Conservation (phyloP, 1,140 invertebrate genomes). For the Drosophila pseudoobscura region DNA sequence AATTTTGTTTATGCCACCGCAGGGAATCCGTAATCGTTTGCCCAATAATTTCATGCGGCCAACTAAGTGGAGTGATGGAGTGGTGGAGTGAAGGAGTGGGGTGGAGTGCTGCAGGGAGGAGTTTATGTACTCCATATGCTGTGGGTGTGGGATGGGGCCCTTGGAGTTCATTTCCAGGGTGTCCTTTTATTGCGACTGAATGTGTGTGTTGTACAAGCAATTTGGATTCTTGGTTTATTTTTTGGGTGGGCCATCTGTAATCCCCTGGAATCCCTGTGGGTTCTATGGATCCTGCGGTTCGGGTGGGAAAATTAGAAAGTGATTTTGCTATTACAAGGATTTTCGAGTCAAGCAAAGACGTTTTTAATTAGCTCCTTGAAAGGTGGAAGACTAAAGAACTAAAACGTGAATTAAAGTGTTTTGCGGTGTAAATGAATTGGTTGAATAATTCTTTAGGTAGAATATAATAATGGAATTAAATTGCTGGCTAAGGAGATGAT, state of each 20-base stretch:
- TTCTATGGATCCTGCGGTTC: conserved; percentile 16
- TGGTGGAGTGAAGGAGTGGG: background rate
- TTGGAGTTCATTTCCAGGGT: conserved; percentile 27
- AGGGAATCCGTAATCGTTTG: conserved; percentile 78
- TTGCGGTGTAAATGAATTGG: no score
- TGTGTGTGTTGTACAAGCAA: conserved; percentile 37
- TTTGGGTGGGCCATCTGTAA: background rate
- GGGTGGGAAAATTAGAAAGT: background rate
- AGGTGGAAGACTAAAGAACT: background rate
- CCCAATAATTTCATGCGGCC: conserved; percentile 72
- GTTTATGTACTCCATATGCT: conserved; percentile 15
- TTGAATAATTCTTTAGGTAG: no score
- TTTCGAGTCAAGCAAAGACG: background rate
- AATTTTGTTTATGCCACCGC: conserved; percentile 81
- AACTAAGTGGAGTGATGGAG: conserved; percentile 14
- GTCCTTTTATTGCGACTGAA: conserved; percentile 15
- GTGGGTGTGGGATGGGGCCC: background rate
- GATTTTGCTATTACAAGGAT: conserved; percentile 14
- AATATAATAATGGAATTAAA: background rate
- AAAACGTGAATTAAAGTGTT: no score
- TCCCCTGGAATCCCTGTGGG: conserved; percentile 23
- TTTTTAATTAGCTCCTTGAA: background rate
- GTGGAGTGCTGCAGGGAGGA: conserved; percentile 1
- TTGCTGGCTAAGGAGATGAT: no score
- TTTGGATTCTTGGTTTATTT: conserved; percentile 25